Conservation (phyloP, 1,140 invertebrate genomes). For the Antheraea mylitta region DNA sequence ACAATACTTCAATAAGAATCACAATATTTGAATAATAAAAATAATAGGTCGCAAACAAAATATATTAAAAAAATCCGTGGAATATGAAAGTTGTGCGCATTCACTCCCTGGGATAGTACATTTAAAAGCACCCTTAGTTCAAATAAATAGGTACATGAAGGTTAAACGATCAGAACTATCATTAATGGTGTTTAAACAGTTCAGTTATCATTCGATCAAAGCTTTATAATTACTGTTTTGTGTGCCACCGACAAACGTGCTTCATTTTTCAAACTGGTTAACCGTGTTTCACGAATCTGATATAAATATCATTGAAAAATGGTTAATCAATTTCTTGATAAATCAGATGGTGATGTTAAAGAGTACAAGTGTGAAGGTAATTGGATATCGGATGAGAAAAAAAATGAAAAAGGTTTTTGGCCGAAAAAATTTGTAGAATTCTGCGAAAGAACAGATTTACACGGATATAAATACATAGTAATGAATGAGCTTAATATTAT, state of each 20-base stretch:
- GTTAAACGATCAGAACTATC: too few species aligned
- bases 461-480: conserved; percentile 66
- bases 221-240: conserved; percentile 40
- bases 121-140: too few species aligned
- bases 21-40: too few species aligned
- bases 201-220: conserved; percentile 28
- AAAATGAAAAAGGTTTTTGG: conserved; percentile 25
- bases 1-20: too few species aligned
- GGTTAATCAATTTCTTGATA: neutral
- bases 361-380: conserved; percentile 3
- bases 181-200: conserved; percentile 8
- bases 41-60: too few species aligned
- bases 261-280: conserved; percentile 26
- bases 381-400: conserved; percentile 13
- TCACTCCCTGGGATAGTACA: too few species aligned
- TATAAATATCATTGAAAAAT: neutral
- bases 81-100: too few species aligned
- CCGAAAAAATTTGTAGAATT: conserved; percentile 50
- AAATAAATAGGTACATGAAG: too few species aligned
- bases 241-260: conserved; percentile 31
- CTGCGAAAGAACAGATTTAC: conserved; percentile 62
- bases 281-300: neutral
- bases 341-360: neutral
- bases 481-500: conserved; percentile 57
- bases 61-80: too few species aligned